phyloP scores from a whole-genome alignment of 1,140 invertebrate species.

The Cataglyphis hispanica region DNA sequence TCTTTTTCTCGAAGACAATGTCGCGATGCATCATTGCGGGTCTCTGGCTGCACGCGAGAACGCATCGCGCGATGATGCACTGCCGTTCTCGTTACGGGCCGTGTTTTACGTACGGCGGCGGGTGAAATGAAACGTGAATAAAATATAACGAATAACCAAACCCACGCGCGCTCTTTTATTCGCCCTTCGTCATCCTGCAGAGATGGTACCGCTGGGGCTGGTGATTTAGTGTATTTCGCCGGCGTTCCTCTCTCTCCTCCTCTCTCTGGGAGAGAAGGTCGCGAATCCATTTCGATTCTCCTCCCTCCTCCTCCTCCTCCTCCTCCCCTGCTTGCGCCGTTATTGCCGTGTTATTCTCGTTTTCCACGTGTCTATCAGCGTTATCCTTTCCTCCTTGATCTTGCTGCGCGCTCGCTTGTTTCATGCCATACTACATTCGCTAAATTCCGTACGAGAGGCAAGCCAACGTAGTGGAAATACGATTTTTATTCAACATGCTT shows the following conservation, averaged over 20 bases:
- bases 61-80: constrained; percentile 12
- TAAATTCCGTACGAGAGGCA: background rate
- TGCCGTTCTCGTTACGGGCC: constrained; percentile 21
- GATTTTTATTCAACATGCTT: constrained; percentile 27
- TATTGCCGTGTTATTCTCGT: constrained; percentile 19
- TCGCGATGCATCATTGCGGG: background rate
- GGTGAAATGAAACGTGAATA: constrained; percentile 80
- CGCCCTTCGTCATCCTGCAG: constrained; percentile 26
- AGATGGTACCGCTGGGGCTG: constrained; percentile 38
- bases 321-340: background rate
- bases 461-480: background rate
- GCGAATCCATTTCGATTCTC: constrained; percentile 64
- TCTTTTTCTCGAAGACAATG: background rate
- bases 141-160: constrained; percentile 80
- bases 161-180: constrained; percentile 5
- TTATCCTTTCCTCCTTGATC: constrained; percentile 21
- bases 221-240: constrained; percentile 79
- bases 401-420: background rate
- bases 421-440: background rate
- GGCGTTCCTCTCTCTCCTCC: constrained; percentile 54
- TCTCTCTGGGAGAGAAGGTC: constrained; percentile 62
- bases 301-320: background rate
- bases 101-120: constrained; percentile 17
- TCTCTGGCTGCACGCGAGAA: background rate
- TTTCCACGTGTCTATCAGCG: constrained; percentile 50